Base-by-base conservation (phyloP, 2,888 invertebrate species). In the Eupelmus urozonus region DNA sequence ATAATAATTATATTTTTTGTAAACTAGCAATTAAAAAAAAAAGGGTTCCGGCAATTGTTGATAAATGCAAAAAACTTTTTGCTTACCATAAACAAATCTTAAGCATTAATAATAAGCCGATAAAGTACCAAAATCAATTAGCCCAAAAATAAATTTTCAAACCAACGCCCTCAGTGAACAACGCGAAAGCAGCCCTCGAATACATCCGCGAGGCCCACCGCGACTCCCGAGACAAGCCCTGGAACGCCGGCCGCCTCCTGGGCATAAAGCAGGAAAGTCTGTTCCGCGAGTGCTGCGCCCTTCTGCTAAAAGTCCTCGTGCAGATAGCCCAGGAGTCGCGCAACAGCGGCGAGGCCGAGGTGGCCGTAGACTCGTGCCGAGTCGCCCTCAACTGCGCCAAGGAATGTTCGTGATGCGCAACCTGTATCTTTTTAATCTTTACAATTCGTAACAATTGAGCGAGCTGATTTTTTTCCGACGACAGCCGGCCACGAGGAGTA, bases 261-360 rank as follows among this genome's bases (percentile, higher is more conserved):
- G 81, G 79, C 0, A 49, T 74, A 2, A 77, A 82, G 2, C 84
- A 85, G 27, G 70, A 81, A 40, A 80, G 67, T 3, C 77, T 88
- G 1, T 85, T 84, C 66, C 78, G 66, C n/a, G 86, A 87, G 40
- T 83, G 80, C 49, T 86, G 85, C 70, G 63, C 65, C 0, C 76
- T 87, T 5, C 42, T 86, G 23, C 83, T 83, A 25, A 81, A 83
- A 62, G 77, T 81, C 3, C 72, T 86, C 7, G 13, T 87, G 62
- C 57, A 34, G 9, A 60, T 85, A 2, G 84, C 83, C 0, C 78
- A 76, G 16, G 29, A 80, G 7, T 42, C 69, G 1, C 72, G 80
- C 1, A 18, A 77, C 0, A 45, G 76, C 16, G 65, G 76, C 16
- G 65, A 85, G 53, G 78, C 83, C 0, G 73, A 82, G 2, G 7